Conservation (phyloP, 1,140 invertebrate genomes). For the Leptinotarsa undecemlineata region DNA sequence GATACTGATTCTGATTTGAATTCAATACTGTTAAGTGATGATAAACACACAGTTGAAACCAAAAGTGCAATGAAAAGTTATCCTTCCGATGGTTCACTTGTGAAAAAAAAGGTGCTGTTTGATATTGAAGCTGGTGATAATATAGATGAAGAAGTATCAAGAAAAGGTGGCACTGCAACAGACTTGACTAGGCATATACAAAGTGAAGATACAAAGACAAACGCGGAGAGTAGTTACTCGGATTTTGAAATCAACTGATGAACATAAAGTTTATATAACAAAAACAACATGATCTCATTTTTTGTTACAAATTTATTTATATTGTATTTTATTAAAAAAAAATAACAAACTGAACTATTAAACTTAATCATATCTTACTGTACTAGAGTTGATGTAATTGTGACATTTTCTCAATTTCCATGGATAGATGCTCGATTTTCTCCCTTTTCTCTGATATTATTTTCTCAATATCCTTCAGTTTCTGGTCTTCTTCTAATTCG, state of each 20-base stretch:
- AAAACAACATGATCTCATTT: background rate
- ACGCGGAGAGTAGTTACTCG: background rate
- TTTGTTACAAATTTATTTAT: slow-evolving; percentile 1
- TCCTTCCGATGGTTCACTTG: slow-evolving; percentile 38
- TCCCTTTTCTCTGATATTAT: slow-evolving; percentile 4
- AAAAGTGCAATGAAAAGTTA: slow-evolving; percentile 45
- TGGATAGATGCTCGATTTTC: background rate
- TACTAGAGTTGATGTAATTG: background rate
- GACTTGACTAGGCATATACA: background rate
- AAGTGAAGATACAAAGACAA: background rate
- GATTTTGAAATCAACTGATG: slow-evolving; percentile 2
- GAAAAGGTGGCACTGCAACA: background rate
- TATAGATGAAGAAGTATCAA: background rate
- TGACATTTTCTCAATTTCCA: slow-evolving; percentile 4
- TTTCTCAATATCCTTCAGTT: background rate
- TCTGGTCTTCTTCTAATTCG: background rate
- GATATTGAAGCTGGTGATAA: slow-evolving; percentile 40
- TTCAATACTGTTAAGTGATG: slow-evolving; percentile 10
- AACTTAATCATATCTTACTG: background rate
- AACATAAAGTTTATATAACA: background rate
- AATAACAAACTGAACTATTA: background rate
- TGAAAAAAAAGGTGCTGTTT: slow-evolving; percentile 51
- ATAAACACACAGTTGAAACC: slow-evolving; percentile 31
- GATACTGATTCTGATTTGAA: slow-evolving; percentile 15
- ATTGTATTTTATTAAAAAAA: background rate